These are phyloP conservation scores for Helarctos malayanus DNA, from an alignment of 2,797 vertebrate genomes.

Conservation along the genomic window DNA sequence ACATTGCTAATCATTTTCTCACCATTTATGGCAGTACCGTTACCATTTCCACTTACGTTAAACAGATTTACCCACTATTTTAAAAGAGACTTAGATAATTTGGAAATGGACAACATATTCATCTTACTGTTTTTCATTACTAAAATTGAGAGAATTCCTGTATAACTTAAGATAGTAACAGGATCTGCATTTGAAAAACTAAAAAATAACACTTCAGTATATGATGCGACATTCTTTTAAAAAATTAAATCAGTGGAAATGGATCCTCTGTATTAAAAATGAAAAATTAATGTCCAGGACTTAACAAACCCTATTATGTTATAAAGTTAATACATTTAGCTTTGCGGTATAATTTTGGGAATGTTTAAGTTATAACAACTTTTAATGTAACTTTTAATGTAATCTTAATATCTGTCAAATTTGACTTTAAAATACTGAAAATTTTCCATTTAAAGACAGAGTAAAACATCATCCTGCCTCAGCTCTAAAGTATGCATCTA, in stretches of 20 bases:
- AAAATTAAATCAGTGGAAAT: conserved; percentile 47
- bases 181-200: conserved; percentile 39
- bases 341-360: not conserved
- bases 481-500: not conserved
- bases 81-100: conserved; percentile 41
- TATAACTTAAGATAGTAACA: not conserved
- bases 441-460: not conserved
- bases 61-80: conserved; percentile 21
- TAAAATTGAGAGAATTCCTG: conserved; percentile 50
- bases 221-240: not conserved
- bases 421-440: conserved; percentile 13
- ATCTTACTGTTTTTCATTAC: conserved; percentile 36
- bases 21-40: not conserved
- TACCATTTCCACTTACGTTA: conserved; percentile 20
- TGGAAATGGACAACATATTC: conserved; percentile 10
- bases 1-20: conserved; percentile 26
- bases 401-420: not conserved
- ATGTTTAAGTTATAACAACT: conserved; percentile 16
- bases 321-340: conserved; percentile 8
- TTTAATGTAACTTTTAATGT: not conserved
- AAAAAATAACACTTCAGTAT: conserved; percentile 14
- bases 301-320: not conserved
- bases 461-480: not conserved
- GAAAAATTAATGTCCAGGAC: not conserved
- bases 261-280: not conserved